These are phyloP conservation scores for Sphenodon punctatus DNA, from an alignment of 2,797 vertebrate species.

Conservation along the genomic window DNA sequence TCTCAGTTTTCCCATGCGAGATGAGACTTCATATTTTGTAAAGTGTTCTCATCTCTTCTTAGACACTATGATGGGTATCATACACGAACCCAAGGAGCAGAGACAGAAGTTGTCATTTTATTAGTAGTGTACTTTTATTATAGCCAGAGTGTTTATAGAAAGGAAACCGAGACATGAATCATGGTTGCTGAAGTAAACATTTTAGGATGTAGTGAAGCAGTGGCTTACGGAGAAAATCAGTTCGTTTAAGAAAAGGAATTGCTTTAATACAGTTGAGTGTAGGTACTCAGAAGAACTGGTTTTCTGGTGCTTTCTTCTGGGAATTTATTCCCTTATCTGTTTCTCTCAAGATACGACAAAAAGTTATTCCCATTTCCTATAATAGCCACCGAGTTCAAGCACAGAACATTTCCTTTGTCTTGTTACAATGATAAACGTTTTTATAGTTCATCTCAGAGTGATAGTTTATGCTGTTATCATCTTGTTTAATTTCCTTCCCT, in stretches of 20 bases:
- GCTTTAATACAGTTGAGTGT: neutral
- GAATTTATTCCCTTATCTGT: neutral
- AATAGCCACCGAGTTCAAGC: conserved; percentile 1
- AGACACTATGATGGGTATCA: neutral
- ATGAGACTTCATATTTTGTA: neutral
- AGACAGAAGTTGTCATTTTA: neutral
- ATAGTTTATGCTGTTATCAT: conserved; percentile 57
- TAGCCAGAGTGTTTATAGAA: neutral
- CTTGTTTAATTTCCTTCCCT: conserved; percentile 68
- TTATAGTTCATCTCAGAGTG: conserved; percentile 36
- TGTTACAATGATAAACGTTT: conserved; percentile 56
- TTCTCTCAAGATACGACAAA: conserved; percentile 13
- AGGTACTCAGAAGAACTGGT: neutral
- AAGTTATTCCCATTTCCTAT: conserved; percentile 24
- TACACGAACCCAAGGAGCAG: neutral
- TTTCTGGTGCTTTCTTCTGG: neutral
- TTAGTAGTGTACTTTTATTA: neutral
- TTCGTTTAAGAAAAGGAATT: neutral
- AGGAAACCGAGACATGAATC: neutral
- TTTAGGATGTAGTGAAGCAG: neutral
- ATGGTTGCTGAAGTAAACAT: neutral
- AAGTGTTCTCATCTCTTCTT: neutral
- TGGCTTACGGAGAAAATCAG: neutral
- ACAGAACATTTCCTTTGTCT: conserved; percentile 33
- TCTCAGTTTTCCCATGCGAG: neutral